phyloP scores from a whole-genome alignment of 2,113 vertebrate species.

The Poeciliopsis prolifica region DNA sequence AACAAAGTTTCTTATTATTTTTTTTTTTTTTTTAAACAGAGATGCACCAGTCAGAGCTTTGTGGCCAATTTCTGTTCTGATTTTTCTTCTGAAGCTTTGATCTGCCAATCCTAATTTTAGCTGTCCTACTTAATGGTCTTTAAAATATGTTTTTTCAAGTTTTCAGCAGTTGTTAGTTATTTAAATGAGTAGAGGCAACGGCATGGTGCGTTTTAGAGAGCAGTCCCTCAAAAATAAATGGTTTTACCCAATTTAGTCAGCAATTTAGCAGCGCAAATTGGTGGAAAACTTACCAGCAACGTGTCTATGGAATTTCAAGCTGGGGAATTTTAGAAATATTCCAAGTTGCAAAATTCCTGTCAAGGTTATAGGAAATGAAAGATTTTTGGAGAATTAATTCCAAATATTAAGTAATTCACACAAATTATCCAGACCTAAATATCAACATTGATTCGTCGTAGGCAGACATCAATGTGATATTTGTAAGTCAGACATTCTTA shows the following conservation, averaged over 20 bases:
- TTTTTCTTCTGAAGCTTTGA: background rate
- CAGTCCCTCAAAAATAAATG: background rate
- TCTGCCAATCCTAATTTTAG: background rate
- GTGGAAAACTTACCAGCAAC: background rate
- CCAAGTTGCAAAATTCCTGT: background rate
- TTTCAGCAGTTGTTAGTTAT: background rate
- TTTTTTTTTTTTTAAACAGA: background rate
- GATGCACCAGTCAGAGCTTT: background rate
- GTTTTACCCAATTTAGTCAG: background rate
- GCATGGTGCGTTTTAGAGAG: background rate
- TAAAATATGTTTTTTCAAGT: background rate
- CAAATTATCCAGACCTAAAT: background rate
- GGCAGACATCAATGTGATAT: too few species aligned
- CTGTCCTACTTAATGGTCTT: background rate
- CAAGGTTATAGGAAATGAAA: background rate
- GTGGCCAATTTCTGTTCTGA: background rate
- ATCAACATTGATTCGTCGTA: background rate
- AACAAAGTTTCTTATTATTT: background rate
- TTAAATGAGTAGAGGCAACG: background rate
- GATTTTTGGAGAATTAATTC: background rate
- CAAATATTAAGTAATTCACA: background rate
- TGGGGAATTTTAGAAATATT: too few species aligned
- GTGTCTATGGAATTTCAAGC: too few species aligned
- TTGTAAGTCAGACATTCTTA: too few species aligned
- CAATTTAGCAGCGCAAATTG: background rate